phyloP scores from a whole-genome alignment of 2,113 vertebrate genomes.

The Rhinogobius similis region DNA sequence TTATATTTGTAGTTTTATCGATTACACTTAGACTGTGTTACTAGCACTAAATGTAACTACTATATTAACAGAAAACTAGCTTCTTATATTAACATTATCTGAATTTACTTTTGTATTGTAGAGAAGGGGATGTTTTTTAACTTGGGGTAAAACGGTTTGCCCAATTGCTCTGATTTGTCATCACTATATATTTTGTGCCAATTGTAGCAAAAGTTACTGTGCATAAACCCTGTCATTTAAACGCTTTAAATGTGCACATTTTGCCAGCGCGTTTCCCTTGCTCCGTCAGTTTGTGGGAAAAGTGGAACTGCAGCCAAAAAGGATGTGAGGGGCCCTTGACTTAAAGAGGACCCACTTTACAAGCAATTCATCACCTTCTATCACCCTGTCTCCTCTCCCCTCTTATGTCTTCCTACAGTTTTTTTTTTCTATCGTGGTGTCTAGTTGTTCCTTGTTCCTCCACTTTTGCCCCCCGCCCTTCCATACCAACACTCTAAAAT shows the following conservation, averaged over 20 bases:
- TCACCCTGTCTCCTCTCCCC: slow-evolving; percentile 82
- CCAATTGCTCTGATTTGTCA: background rate
- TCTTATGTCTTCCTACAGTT: slow-evolving; percentile 46
- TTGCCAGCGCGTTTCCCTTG: background rate
- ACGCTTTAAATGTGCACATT: background rate
- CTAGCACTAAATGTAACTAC: too few species aligned
- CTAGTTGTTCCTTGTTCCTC: slow-evolving; percentile 28
- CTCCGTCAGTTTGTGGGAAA: slow-evolving; percentile 25
- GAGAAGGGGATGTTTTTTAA: too few species aligned
- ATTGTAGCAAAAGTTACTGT: background rate
- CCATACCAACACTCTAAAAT: background rate
- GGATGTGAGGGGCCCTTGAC: slow-evolving; percentile 50
- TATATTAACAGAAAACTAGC: too few species aligned
- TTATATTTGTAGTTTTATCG: too few species aligned
- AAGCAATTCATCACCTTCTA: slow-evolving; percentile 80
- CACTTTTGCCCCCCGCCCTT: slow-evolving; percentile 1
- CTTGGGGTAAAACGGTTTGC: background rate
- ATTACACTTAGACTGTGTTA: too few species aligned
- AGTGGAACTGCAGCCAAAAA: slow-evolving; percentile 34
- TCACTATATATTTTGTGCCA: background rate
- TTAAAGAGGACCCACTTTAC: slow-evolving; percentile 66
- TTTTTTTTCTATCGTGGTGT: slow-evolving; percentile 1
- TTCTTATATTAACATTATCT: too few species aligned
- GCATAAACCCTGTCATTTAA: slow-evolving; percentile 7
- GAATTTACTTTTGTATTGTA: too few species aligned